Conservation (phyloP, 2,797 vertebrate genomes). For the Alca torda region DNA sequence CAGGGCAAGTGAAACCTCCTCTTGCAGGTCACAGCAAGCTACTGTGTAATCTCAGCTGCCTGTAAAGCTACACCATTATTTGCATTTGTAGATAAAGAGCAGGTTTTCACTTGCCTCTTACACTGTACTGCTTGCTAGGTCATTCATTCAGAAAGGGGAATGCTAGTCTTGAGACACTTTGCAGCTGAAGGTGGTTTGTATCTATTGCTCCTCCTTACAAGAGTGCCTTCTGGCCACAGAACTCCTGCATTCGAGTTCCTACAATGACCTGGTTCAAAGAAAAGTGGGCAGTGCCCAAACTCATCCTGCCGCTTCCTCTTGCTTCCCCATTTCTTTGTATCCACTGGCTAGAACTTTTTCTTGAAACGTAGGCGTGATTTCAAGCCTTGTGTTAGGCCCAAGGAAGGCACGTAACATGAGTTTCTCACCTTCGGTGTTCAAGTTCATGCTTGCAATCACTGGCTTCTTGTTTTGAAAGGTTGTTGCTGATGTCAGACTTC, state of each 20-base stretch:
- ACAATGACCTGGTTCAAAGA: neutral
- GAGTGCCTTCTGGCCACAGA: neutral
- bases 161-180: neutral
- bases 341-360: neutral
- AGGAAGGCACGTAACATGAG: fast-evolving
- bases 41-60: neutral
- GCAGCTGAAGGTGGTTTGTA: neutral
- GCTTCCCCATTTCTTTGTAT: neutral
- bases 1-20: neutral
- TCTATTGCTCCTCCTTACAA: neutral
- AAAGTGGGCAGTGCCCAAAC: neutral
- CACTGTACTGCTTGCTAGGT: neutral
- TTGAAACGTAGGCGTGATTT: neutral
- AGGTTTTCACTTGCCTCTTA: neutral
- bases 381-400: neutral
- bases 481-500: neutral
- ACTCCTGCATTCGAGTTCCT: neutral
- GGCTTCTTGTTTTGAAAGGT: neutral
- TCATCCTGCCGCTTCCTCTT: neutral
- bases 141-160: neutral
- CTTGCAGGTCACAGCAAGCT: neutral
- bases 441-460: neutral
- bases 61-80: neutral
- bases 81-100: neutral
- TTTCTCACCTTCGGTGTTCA: neutral